Evolutionary conservation across 1,140 invertebrate species (phyloP), one percentile per base, ranked within the genome.

Genomic region (Chlorops oryzae): DNA sequence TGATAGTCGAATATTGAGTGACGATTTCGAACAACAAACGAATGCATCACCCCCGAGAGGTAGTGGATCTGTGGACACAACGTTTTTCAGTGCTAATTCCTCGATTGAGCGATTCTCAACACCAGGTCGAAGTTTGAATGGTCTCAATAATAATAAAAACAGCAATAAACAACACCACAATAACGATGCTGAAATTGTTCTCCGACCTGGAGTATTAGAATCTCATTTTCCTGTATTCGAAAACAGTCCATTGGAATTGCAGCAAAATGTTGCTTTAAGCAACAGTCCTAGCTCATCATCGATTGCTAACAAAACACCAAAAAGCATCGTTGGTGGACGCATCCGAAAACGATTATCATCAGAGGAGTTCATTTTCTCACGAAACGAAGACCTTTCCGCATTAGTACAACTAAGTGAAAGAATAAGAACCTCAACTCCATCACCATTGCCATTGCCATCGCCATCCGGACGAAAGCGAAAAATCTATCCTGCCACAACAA

Each of bases 71-170:
- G 58, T 56, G 39, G 70, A 72, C 20, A 72, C 65, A 2, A 68
- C 66, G 17, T 72, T 67, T 48, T 68, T 70, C 44, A 72, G 69
- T 37, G 69, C 69, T 51, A 63, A 56, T 27, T 70, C 68, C 7
- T 72, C 69, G n/a, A 51, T 71, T 40, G 67, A 70, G 13, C 62
- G 58, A 23, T 63, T 65, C 20, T 56, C 52, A 9, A 63, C 57
- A 12, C 62, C 56, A 28, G 44, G 6, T 54, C 56, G 17, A 38
- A 20, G 4, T 20, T 20, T 51, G 5, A 64, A 65, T 34, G 55
- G 59, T 10, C 53, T 49, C 1, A 45, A 25, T 13, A 7, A 12
- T 38, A 44, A 44, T 38, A 15, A 17, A 21, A 25, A 3, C 21
- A 35, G 12, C 6, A 44, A n/a, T 15, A 21, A 28, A 21, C 17